Conservation (phyloP, 2,113 vertebrate genomes). For the Ophiodon elongatus region DNA sequence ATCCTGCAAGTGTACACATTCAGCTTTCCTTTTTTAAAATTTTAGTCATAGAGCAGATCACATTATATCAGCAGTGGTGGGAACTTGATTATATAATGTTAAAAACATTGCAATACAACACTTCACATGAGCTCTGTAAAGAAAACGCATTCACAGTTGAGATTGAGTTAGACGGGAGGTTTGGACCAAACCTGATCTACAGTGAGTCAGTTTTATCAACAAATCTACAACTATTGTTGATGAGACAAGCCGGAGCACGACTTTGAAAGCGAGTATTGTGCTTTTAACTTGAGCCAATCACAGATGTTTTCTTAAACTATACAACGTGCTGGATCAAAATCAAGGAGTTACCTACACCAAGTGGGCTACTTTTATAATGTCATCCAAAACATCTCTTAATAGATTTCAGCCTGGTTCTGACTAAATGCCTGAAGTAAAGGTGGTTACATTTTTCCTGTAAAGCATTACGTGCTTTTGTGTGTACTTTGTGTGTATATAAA, state of each 20-base stretch:
- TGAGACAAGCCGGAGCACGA: slow-evolving; percentile 21
- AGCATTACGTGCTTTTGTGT: background rate
- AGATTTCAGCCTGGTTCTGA: background rate
- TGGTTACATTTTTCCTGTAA: background rate
- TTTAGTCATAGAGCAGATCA: too few species aligned
- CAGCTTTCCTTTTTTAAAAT: background rate
- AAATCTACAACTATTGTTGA: background rate
- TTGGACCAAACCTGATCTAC: background rate
- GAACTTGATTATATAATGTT: background rate
- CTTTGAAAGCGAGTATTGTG: background rate
- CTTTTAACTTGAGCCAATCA: slow-evolving; percentile 2
- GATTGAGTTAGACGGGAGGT: slow-evolving; percentile 18
- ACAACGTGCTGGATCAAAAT: background rate
- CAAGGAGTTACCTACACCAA: background rate
- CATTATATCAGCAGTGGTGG: too few species aligned
- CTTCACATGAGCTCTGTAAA: background rate
- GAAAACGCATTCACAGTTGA: background rate
- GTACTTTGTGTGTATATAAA: background rate
- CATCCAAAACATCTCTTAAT: background rate
- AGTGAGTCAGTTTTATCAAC: slow-evolving; percentile 32
- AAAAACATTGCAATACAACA: background rate
- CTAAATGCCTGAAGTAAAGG: background rate
- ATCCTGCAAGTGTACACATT: background rate
- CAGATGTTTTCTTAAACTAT: background rate
- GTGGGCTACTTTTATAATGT: background rate